Percentiles rank a stretch among this genome's conserved stretches.
These are phyloP conservation scores for Cephalotes varians DNA, from an alignment of 2,888 invertebrate species.

Conservation along the genomic window DNA sequence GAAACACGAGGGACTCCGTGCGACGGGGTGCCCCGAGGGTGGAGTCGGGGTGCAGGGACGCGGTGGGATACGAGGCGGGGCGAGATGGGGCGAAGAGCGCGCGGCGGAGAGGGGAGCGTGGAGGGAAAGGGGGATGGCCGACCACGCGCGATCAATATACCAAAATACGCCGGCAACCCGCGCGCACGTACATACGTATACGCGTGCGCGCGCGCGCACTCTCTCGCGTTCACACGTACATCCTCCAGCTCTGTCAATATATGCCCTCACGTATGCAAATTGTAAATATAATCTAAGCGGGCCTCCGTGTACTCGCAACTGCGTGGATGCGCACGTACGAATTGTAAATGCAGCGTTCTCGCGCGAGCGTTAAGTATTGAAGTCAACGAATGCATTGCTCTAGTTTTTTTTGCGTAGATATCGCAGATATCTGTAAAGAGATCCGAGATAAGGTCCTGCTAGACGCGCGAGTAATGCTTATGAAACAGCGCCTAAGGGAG, in stretches of 20 bases:
- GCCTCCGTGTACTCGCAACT: constrained; percentile 8
- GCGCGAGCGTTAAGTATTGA: neutral
- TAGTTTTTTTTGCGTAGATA: neutral
- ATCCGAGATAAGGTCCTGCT: neutral
- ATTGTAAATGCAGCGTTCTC: constrained; percentile 55
- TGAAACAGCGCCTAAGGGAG: neutral
- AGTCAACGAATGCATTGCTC: neutral
- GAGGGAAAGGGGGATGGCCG: constrained; percentile 80
- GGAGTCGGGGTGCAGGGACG: constrained; percentile 60
- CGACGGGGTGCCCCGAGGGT: constrained; percentile 55
- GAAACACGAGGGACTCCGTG: constrained; percentile 66
- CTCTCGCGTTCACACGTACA: constrained; percentile 28
- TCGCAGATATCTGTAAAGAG: constrained; percentile 5
- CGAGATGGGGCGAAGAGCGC: constrained; percentile 78
- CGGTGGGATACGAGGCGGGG: constrained; percentile 74
- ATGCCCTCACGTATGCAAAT: constrained; percentile 44
- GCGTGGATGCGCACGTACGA: constrained; percentile 40
- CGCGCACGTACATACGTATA: constrained; percentile 74
- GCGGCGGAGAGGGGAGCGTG: constrained; percentile 70
- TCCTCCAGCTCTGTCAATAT: constrained; percentile 39
- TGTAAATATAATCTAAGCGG: constrained; percentile 68
- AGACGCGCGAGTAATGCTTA: neutral
- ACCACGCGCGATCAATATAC: constrained; percentile 86
- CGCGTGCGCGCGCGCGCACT: constrained; percentile 65
- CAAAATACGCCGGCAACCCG: constrained; percentile 85